phyloP scores from a whole-genome alignment of 2,888 invertebrate genomes.

The Limnephilus lunatus region DNA sequence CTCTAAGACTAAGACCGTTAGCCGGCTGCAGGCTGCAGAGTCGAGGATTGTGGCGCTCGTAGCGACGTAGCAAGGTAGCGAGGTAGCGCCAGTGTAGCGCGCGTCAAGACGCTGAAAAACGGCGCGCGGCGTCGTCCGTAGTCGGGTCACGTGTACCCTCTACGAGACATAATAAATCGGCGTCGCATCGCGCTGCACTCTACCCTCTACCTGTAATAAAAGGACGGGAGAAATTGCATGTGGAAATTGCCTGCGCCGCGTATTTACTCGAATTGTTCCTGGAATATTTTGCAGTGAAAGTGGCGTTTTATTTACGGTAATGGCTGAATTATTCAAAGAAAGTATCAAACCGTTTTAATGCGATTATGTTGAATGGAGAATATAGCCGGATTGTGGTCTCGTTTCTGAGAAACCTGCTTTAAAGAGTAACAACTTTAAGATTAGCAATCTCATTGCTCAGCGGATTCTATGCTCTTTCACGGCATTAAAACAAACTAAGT shows the following conservation, averaged over 20 bases:
- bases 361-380: background rate
- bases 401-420: background rate
- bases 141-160: slow-evolving; percentile 44
- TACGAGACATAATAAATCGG: slow-evolving; percentile 47
- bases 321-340: background rate
- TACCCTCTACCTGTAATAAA: slow-evolving; percentile 49
- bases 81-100: background rate
- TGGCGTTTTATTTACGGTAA: background rate
- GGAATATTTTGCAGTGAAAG: slow-evolving; percentile 26
- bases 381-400: background rate
- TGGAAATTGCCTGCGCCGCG: slow-evolving; percentile 60
- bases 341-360: background rate
- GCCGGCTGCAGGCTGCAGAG: background rate
- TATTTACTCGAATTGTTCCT: slow-evolving; percentile 39
- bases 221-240: slow-evolving; percentile 58
- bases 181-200: slow-evolving; percentile 45
- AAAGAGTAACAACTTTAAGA: background rate
- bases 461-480: too few species aligned
- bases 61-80: background rate
- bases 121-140: slow-evolving; percentile 33
- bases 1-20: background rate
- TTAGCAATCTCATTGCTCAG: too few species aligned
- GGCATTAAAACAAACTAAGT: too few species aligned
- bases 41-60: background rate
- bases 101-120: slow-evolving; percentile 38